These are phyloP conservation scores for Metaphire vulgaris DNA, from an alignment of 1,140 invertebrate species.

Conservation along the genomic window DNA sequence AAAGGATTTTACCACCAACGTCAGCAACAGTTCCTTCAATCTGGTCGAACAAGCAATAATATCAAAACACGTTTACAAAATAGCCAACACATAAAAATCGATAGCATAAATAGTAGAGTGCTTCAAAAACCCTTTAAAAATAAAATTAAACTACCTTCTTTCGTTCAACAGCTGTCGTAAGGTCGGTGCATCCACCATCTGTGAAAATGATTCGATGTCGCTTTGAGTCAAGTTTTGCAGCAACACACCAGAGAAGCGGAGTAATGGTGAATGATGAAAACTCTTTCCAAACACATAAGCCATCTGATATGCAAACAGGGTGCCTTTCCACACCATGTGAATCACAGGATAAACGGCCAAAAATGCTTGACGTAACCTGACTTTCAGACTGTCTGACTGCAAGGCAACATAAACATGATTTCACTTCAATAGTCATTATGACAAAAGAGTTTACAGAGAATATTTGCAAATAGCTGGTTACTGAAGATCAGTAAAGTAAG, in stretches of 20 bases:
- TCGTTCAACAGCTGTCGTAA: neutral
- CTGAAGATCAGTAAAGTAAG: no score
- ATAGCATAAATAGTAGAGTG: no score
- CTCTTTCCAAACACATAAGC: neutral
- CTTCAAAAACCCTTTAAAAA: no score
- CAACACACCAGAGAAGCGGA: neutral
- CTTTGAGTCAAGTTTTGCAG: neutral
- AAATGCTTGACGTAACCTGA: neutral
- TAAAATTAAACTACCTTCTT: neutral
- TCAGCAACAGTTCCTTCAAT: neutral
- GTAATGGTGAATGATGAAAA: neutral
- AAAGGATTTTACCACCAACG: neutral
- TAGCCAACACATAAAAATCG: no score
- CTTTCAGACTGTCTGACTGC: neutral
- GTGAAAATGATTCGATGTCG: neutral
- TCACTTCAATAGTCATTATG: no score
- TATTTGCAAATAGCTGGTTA: no score
- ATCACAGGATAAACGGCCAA: neutral
- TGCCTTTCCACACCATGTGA: neutral
- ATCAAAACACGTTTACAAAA: no score
- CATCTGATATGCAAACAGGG: neutral
- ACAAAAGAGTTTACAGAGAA: no score
- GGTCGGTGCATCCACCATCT: neutral
- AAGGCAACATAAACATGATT: no score
- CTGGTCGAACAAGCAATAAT: neutral